A percentile compares a stretch with the other conserved stretches of the same genome.
Conservation (phyloP, 2,113 vertebrate species). For the Tetrax tetrax region DNA sequence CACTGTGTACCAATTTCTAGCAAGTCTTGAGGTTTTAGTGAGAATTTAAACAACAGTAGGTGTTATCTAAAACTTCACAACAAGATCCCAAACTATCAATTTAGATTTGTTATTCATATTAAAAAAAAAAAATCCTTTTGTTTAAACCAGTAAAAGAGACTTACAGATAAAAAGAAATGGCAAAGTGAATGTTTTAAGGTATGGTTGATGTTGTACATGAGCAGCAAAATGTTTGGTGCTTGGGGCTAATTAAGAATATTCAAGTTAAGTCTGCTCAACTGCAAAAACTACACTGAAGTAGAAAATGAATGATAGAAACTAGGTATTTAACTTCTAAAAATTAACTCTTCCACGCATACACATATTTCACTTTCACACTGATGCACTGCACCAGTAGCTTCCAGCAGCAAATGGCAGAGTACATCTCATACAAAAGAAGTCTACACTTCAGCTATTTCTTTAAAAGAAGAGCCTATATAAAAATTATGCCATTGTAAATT, state of each 20-base stretch:
- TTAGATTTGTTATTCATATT: not conserved
- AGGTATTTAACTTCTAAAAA: slow-evolving; percentile 19
- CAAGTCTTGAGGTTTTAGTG: not conserved
- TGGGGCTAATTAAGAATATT: not conserved
- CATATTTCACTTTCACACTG: slow-evolving; percentile 6
- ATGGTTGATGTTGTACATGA: not conserved
- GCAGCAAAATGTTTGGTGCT: not conserved
- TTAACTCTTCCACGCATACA: not conserved
- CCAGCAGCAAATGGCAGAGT: slow-evolving; percentile 30
- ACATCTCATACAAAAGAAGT: slow-evolving; percentile 7
- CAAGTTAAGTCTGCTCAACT: not conserved
- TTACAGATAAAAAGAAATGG: not conserved
- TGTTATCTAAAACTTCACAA: not conserved
- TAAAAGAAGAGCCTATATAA: slow-evolving; percentile 42
- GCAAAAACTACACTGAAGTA: not conserved
- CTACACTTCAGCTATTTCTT: slow-evolving; percentile 48
- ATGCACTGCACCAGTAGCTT: not conserved
- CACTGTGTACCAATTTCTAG: not conserved
- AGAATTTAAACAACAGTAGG: not conserved
- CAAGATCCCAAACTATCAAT: not conserved
- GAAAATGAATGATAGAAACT: not conserved
- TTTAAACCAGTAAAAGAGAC: not conserved
- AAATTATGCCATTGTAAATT: slow-evolving; percentile 50
- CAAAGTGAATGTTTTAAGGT: not conserved
- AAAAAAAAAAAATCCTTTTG: not conserved